Evolutionary conservation across 1,140 invertebrate species (phyloP).

Genomic region (Dryas iulia): DNA sequence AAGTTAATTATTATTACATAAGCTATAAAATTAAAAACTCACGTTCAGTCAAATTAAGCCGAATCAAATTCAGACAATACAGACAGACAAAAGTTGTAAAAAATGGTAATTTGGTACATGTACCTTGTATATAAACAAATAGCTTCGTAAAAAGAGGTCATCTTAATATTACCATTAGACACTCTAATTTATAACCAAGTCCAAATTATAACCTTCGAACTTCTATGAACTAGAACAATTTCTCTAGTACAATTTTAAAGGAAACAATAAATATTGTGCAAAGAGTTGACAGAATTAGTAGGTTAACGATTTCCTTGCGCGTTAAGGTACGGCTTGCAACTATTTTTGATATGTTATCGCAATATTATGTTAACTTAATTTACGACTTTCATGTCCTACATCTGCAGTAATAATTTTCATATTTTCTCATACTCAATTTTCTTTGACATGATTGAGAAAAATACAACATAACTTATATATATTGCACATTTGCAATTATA

Average conservation of each 20-base stretch:
- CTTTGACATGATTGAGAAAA: background rate
- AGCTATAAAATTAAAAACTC: no score
- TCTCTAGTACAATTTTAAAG: background rate
- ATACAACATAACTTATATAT: background rate
- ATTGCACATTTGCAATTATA: no score
- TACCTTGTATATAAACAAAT: no score
- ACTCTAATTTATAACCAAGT: no score
- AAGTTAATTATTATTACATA: no score
- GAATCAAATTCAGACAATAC: no score
- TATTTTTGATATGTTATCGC: constrained; percentile 60
- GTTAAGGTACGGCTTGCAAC: constrained; percentile 44
- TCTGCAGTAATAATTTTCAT: constrained; percentile 49
- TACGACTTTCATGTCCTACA: constrained; percentile 58
- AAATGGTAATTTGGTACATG: no score
- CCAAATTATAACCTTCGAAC: background rate
- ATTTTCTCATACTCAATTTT: constrained; percentile 40
- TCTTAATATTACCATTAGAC: no score
- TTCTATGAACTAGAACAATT: background rate
- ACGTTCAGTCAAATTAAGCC: no score
- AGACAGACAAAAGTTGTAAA: no score
- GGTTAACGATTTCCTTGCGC: constrained; percentile 61
- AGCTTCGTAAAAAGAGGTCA: no score
- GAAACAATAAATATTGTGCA: constrained; percentile 7
- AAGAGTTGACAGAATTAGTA: constrained; percentile 39
- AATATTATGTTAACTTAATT: constrained; percentile 59